Conservation (phyloP, 2,113 vertebrate species). For the Talpa occidentalis region DNA sequence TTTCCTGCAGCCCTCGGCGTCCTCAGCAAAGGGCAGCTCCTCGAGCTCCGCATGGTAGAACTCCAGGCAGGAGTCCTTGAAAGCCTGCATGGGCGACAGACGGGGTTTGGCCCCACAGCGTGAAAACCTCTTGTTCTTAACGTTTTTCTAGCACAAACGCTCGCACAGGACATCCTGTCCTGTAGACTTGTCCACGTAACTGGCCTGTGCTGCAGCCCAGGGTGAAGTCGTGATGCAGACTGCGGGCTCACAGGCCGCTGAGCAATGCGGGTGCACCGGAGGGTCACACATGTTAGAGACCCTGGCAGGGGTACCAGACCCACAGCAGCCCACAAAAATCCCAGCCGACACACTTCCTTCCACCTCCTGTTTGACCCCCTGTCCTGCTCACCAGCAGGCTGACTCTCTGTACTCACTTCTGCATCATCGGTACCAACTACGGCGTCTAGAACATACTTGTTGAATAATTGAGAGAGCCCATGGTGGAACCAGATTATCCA, state of each 20-base stretch:
- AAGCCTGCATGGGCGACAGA: slow-evolving; percentile 84
- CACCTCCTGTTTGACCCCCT: neutral
- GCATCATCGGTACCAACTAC: neutral
- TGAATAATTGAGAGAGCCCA: neutral
- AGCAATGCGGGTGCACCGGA: fast-evolving
- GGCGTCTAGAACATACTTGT: neutral
- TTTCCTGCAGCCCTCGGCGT: slow-evolving; percentile 87
- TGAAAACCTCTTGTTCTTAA: neutral
- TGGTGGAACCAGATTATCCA: neutral
- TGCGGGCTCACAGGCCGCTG: neutral
- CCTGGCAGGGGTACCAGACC: fast-evolving
- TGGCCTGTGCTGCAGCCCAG: neutral
- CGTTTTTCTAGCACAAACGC: neutral
- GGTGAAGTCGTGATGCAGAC: neutral
- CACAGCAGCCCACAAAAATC: fast-evolving
- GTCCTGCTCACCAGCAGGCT: neutral
- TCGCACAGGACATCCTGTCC: neutral
- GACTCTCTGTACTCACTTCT: neutral
- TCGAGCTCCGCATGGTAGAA: slow-evolving; percentile 91
- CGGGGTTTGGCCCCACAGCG: neutral
- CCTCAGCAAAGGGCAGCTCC: slow-evolving; percentile 88
- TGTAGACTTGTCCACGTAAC: no score
- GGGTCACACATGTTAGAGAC: neutral
- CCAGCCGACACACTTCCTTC: neutral
- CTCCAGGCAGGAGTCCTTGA: slow-evolving; percentile 88